A percentile compares a stretch with the other conserved stretches of the same genome.
Evolutionary conservation across 1,140 invertebrate species (phyloP).

Genomic region (Leucophenga varia): DNA sequence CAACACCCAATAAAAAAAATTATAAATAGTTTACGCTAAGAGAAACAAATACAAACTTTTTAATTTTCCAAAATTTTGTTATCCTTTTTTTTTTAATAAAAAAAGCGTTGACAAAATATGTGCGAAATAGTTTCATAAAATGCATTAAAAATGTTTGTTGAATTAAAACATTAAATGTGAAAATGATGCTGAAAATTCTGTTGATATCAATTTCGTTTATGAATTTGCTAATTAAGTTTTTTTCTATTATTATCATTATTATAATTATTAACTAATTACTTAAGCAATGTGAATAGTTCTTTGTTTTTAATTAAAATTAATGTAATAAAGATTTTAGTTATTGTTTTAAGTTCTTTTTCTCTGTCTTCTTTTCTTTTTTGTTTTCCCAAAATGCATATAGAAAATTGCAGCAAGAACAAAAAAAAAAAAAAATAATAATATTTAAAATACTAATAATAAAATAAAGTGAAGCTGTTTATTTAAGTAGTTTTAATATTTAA

Average conservation of each 20-base stretch:
- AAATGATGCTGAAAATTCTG: slow-evolving; percentile 32
- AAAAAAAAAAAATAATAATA: slow-evolving; percentile 16
- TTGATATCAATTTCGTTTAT: slow-evolving; percentile 52
- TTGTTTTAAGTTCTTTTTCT: slow-evolving; percentile 44
- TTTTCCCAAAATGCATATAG: slow-evolving; percentile 6
- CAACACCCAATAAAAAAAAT: slow-evolving; percentile 31
- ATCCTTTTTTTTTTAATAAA: too few species aligned
- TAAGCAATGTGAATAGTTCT: slow-evolving; percentile 44
- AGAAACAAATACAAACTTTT: slow-evolving; percentile 18
- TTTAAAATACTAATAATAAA: slow-evolving; percentile 26
- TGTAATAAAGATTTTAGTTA: slow-evolving; percentile 55
- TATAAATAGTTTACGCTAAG: slow-evolving; percentile 45
- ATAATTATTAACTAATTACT: slow-evolving; percentile 15
- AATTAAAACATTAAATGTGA: too few species aligned
- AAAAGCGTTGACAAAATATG: background rate
- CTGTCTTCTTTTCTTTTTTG: slow-evolving; percentile 43
- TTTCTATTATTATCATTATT: too few species aligned
- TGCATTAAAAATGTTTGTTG: slow-evolving; percentile 21
- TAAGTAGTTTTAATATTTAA: slow-evolving; percentile 50
- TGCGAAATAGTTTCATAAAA: slow-evolving; percentile 8
- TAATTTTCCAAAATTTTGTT: slow-evolving; percentile 15
- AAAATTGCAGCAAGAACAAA: background rate
- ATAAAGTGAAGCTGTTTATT: slow-evolving; percentile 48
- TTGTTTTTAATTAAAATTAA: slow-evolving; percentile 44
- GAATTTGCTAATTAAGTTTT: slow-evolving; percentile 52